A percentile compares a stretch with the other conserved stretches of the same genome.
Conservation (phyloP, 2,888 invertebrate genomes). For the Smittia aterrima region DNA sequence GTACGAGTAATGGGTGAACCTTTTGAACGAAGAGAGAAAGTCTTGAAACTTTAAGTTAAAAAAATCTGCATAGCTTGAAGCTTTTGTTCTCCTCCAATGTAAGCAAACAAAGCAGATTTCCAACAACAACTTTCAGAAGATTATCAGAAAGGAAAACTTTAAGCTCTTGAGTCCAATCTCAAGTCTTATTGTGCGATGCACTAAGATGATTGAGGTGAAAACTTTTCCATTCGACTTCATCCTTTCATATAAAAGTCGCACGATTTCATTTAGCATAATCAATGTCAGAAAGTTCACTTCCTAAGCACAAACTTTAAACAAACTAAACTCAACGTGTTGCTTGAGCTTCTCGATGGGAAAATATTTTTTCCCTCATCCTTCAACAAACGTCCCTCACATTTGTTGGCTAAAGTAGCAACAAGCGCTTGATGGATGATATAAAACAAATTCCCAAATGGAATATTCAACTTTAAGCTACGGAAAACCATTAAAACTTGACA, state of each 20-base stretch:
- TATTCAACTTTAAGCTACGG: neutral
- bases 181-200: neutral
- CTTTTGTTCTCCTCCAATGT: neutral
- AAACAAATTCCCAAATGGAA: slow-evolving; percentile 27
- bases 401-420: neutral
- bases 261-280: slow-evolving; percentile 31
- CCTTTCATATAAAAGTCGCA: slow-evolving; percentile 13
- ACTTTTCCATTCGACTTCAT: slow-evolving; percentile 3
- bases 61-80: too few species aligned
- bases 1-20: too few species aligned
- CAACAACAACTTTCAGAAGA: too few species aligned
- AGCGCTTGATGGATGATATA: slow-evolving; percentile 17
- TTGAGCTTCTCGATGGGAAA: neutral
- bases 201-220: slow-evolving; percentile 16
- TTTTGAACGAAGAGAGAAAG: too few species aligned
- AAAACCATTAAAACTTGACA: slow-evolving; percentile 25
- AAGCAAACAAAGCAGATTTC: neutral
- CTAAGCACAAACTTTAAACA: neutral
- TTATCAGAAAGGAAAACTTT: neutral
- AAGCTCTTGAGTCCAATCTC: slow-evolving; percentile 13
- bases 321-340: slow-evolving; percentile 13
- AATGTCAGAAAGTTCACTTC: slow-evolving; percentile 25
- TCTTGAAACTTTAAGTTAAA: too few species aligned
- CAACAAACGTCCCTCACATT: too few species aligned
- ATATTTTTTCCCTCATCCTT: too few species aligned